These are phyloP conservation scores for Falcunculus frontatus DNA, from an alignment of 2,113 vertebrate species.

Conservation along the genomic window DNA sequence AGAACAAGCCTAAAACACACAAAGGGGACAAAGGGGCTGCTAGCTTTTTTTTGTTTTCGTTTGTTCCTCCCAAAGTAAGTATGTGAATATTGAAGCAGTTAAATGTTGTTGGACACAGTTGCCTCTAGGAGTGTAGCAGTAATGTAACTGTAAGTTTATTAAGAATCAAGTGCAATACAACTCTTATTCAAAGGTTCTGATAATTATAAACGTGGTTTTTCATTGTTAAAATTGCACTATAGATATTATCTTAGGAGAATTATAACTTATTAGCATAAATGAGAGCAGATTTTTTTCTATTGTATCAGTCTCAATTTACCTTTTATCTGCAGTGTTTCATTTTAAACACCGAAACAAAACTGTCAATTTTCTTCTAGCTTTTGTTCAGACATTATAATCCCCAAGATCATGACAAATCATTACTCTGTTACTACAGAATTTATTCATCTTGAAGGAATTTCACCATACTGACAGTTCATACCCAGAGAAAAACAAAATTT, in stretches of 20 bases:
- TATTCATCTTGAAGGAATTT: not conserved
- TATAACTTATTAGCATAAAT: not conserved
- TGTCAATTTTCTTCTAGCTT: not conserved
- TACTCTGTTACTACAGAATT: not conserved
- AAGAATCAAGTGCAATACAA: not conserved
- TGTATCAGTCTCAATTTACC: not conserved
- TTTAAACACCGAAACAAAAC: not conserved
- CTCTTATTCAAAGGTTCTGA: not conserved
- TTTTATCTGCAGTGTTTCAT: not conserved
- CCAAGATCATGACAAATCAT: not conserved
- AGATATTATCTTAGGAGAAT: not conserved
- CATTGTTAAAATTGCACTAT: not conserved
- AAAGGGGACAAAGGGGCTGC: not conserved
- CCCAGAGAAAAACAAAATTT: not conserved
- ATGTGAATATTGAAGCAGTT: not conserved
- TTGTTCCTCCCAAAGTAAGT: not conserved
- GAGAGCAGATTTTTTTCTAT: not conserved
- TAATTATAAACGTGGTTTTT: not conserved
- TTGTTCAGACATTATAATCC: not conserved
- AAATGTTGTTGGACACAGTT: not conserved
- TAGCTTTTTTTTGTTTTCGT: not conserved
- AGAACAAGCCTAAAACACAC: not conserved
- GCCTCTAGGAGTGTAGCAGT: not conserved
- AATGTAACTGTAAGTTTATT: not conserved
- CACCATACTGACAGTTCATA: not conserved